Base-by-base conservation (phyloP, 2,113 vertebrate genomes). In the Thalassoma bifasciatum region DNA sequence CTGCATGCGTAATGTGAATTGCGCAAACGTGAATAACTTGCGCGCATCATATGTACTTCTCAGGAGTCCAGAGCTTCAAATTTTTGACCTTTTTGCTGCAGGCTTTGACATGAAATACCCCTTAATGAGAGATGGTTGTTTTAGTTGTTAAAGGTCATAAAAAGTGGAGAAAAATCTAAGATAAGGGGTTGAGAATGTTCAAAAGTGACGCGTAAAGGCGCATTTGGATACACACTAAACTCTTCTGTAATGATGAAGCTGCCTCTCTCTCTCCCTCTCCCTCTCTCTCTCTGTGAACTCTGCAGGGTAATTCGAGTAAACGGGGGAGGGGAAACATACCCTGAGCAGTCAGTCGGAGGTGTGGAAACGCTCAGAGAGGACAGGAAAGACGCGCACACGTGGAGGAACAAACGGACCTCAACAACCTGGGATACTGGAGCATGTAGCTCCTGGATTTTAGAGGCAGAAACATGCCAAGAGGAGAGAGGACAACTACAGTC, bases 301-400 rank as follows among this genome's bases (percentile, higher is more conserved):
- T 60, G 38, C 67, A 60, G 51, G 66, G 85, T 77, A 56, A 78
- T 80, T 66, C 70, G 79, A 86, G 81, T 46, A 74, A 71, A 70
- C 38, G 71, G 85, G 64, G 47, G 42, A 57, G 54, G 57, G 38
- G 6, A 77, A 83, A 70, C 66, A 75, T 82, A 61, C 16, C n/a
- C 74, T 65, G 49, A 52, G 81, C 72, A 23, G 63, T 10, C 72
- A 38, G 67, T 7, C 17, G 12, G 74, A 81, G 87, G 84, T 83
- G 89, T 61, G 76, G 66, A 52, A 54, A 13, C 19, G 13, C 54
- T 38, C 52, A 34, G 26, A 10, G 61, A 57, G 72, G 77, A 14
- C 59, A 46, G 40, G 46, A 34, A 21, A 17, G 65, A 73, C 66
- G 67, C 63, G 10, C 68, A 82, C 91, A 88, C 87, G 89, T 92